Percentiles rank a stretch among this genome's conserved stretches.
phyloP scores from a whole-genome alignment of 2,888 invertebrate genomes.

The Xylocampa areola region DNA sequence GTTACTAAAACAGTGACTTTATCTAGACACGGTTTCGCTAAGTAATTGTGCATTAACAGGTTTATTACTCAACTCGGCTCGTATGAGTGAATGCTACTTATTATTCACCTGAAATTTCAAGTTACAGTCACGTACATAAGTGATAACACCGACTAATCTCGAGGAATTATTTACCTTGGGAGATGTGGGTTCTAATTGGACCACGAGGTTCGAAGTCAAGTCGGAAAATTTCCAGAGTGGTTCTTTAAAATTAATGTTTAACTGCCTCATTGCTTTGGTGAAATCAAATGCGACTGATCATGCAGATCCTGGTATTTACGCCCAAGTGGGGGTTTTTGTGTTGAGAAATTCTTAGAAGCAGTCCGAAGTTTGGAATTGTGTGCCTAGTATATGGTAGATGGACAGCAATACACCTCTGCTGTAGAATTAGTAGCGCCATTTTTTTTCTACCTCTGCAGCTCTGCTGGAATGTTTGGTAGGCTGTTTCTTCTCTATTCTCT shows the following conservation, averaged over 20 bases:
- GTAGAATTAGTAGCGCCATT: too few species aligned
- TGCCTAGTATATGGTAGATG: too few species aligned
- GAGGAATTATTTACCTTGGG: conserved; percentile 35
- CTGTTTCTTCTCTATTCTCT: too few species aligned
- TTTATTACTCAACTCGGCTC: conserved; percentile 47
- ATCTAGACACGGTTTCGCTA: conserved; percentile 35
- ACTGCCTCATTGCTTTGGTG: too few species aligned
- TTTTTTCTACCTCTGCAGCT: too few species aligned
- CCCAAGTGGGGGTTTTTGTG: too few species aligned
- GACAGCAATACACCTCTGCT: too few species aligned
- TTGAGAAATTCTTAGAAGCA: too few species aligned
- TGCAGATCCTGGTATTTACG: too few species aligned
- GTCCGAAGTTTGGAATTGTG: too few species aligned
- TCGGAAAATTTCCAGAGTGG: conserved; percentile 4
- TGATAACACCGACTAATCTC: conserved; percentile 49
- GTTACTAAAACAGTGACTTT: conserved; percentile 36
- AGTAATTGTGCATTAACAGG: conserved; percentile 46
- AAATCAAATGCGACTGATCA: too few species aligned
- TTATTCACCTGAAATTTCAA: conserved; percentile 54
- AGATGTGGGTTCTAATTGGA: conserved; percentile 30
- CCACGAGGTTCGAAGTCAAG: conserved; percentile 11
- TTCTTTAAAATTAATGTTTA: conserved; percentile 2
- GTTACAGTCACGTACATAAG: conserved; percentile 40
- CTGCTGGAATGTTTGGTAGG: too few species aligned
- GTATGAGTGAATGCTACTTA: conserved; percentile 51